These are phyloP conservation scores for Metopolophium dirhodum DNA, from an alignment of 1,140 invertebrate species.

Conservation along the genomic window DNA sequence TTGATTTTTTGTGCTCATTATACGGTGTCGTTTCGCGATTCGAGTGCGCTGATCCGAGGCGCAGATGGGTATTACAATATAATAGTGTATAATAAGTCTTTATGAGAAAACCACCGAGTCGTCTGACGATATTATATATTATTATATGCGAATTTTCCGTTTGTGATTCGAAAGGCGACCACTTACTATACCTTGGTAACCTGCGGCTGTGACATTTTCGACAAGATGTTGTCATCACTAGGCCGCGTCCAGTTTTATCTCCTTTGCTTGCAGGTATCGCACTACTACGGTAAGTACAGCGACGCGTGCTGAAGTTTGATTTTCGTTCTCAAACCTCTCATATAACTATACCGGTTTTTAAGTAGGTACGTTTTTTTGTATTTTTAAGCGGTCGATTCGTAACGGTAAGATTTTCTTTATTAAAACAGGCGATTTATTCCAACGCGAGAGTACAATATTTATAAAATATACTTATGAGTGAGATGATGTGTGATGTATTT, in stretches of 20 bases:
- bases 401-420: not conserved
- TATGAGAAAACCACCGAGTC: not conserved
- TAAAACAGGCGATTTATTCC: not conserved
- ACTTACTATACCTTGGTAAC: not conserved
- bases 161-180: not conserved
- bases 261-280: not conserved
- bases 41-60: not conserved
- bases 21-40: not conserved
- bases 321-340: not conserved
- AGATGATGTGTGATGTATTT: not conserved
- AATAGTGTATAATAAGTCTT: not conserved
- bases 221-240: not conserved
- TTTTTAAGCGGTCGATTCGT: too few species aligned
- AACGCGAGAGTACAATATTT: not conserved
- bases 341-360: not conserved
- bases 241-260: not conserved
- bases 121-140: not conserved
- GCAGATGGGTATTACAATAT: not conserved
- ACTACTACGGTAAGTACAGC: not conserved
- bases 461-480: not conserved
- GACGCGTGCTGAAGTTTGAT: not conserved
- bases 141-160: not conserved
- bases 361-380: not conserved
- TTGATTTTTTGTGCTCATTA: not conserved
- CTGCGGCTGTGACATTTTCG: too few species aligned